Evolutionary conservation across 2,888 invertebrate genomes (phyloP), one percentile per base, ranked within the genome.

Genomic region (Xylophagus ater): DNA sequence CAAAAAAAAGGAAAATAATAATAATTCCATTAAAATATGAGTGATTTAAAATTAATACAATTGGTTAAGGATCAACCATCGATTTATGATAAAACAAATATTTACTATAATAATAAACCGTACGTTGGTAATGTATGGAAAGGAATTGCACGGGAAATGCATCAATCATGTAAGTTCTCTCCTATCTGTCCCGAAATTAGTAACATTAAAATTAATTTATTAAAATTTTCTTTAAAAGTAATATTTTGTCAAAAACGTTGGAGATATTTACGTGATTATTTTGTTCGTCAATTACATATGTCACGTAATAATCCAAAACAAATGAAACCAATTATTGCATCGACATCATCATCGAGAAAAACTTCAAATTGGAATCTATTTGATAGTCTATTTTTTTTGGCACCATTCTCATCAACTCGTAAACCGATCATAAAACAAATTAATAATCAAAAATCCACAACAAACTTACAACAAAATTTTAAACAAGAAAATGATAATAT

Each of bases 221-320:
- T n/a, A n/a, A n/a, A n/a, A n/a, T 25, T 41, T 41, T 19, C 43
- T 30, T 45, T 47, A 46, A 32, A 45, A 49, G 51, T 48, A 45
- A 43, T 47, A 44, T 49, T 47, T 41, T 51, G 51, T 24, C 49
- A 51, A 36, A 51, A 51, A 40, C 48, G 49, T 4, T 51, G 51
- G 51, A 42, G 51, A 34, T 51, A 51, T 38, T 40, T 51, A 29
- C 47, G 51, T 34, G 51, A 51, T 34, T 51, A 51, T 33, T 51
- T 51, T 41, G 51, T 49, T 24, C 48, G 49, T 14, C 51, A 51
- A 34, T 44, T 51, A 10, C 51, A 40, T 13, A 45, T 33, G 29
- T 10, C 28, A 37, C 33, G 15, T 3, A 15, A 23, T n/a, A 23
- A n/a, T n/a, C n/a, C n/a, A n/a, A n/a, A n/a, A n/a, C n/a, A n/a